Conservation (phyloP, 2,888 invertebrate species). For the Drosophila percnosoma region DNA sequence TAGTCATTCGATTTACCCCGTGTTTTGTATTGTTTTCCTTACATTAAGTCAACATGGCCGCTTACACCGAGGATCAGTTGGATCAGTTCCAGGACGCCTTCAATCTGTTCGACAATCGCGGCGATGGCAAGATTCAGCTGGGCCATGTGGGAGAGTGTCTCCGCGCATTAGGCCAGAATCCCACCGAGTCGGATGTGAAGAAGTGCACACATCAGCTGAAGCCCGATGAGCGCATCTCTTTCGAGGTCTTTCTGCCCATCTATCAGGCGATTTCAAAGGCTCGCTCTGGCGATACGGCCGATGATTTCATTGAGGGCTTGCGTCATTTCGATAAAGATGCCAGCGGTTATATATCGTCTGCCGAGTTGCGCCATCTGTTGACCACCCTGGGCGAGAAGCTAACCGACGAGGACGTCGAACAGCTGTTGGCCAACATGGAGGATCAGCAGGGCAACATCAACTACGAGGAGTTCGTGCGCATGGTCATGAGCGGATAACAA, state of each 20-base stretch:
- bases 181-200: conserved; percentile 99
- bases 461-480: conserved; percentile 98
- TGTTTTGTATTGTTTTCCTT: conserved; percentile 73
- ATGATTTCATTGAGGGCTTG: conserved; percentile 99
- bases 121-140: conserved; percentile 98
- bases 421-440: conserved; percentile 97
- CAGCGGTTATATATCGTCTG: conserved; percentile 98
- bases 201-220: conserved; percentile 98
- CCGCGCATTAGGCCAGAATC: conserved; percentile 98
- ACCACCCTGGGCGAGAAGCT: conserved; percentile 99
- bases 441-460: conserved; percentile 99
- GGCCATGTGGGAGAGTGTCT: conserved; percentile 98
- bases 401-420: conserved; percentile 98
- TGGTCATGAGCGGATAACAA: conserved; percentile 94
- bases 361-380: conserved; percentile 97
- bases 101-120: conserved; percentile 98
- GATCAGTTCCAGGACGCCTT: conserved; percentile 95
- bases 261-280: conserved; percentile 98
- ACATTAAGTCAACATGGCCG: conserved; percentile 64
- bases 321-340: conserved; percentile 99
- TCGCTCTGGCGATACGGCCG: conserved; percentile 96
- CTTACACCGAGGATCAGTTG: no score
- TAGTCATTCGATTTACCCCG: conserved; percentile 61
- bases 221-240: conserved; percentile 97
- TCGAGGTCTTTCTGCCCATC: conserved; percentile 99